Base-by-base conservation (phyloP, 2,113 vertebrate species). In the Gallinago media region DNA sequence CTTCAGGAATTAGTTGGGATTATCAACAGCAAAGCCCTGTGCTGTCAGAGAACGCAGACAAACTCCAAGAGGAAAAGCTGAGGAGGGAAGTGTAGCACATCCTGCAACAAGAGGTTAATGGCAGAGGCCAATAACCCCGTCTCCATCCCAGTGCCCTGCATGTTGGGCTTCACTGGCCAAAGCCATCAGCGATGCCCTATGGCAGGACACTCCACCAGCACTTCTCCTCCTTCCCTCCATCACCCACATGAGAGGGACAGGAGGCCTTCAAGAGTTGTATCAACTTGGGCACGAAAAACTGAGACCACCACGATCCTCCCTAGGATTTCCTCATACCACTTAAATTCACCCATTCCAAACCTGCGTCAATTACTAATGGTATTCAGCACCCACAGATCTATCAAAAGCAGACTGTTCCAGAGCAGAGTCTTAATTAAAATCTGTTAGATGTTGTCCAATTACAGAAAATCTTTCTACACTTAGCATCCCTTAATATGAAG, bases 391-490 rank as follows among this genome's bases (percentile, higher is more conserved):
- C 84, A 82, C 89, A 85, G 73, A 89, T 77, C 95, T 85, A 96
- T 91, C 96, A 87, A 74, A 91, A 85, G 88, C 93, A 97, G 95
- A 92, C 91, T 79, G 72, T 91, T 91, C 88, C 95, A 97, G 88
- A 56, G 80, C 92, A 94, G 81, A 97, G 77, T 36, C 92, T 97
- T 97, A 96, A 97, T 96, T 97, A 97, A 94, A 97, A 97, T 96
- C 95, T 96, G 95, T 85, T 81, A 71, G 71, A 72, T 93, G 92
- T 76, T 97, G 88, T 76, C 93, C 95, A 97, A 92, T 95, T 96
- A 97, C 93, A 95, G 95, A 90, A 95, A 97, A 96, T 85, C 96
- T 93, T 97, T 96, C 96, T 77, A 68, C 66, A 46, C 32, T 91
- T 92, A 73, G 59, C 83, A 85, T 29, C 71, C 92, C 94, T 96